Base-by-base conservation (phyloP, 2,113 vertebrate genomes). In the Dunckerocampus dactyliophorus region DNA sequence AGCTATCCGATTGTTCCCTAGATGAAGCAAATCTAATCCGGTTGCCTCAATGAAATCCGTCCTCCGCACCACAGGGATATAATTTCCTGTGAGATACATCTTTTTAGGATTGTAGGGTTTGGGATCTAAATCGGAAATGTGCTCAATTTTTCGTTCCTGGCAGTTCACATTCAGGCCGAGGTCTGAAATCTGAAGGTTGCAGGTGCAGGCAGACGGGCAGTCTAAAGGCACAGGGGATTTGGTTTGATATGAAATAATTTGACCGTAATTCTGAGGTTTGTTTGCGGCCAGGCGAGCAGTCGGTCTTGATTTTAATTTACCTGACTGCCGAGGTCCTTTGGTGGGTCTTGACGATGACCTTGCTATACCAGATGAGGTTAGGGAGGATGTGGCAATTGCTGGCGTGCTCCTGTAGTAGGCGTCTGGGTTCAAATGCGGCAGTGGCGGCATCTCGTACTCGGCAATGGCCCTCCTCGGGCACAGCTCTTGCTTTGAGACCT, bases 61-160 rank as follows among this genome's bases (percentile, higher is more conserved):
- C 63, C 93, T 88, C 57, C 89, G 92, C 67, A 99, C 94, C 47
- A 92, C 76, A 2, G 92, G 88, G 22, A 99, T 96, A 74, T 94
- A 94, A 77, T 99, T 99, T 52, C 97, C 97, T 0, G 96, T 98
- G 43, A 99, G 89, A 73, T 99, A 99, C 94, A 99, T 96, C 84
- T 99, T 98, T 82, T 98, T 97, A 39, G 97, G 96, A 68, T 99
- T 98, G 80, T 98, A 98, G 47, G 97, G 97, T 86, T 97, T 98
- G 71, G 97, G 97, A 68, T 93, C 89, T 75, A 99, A 88, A 61
- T 98, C 94, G 0, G 95, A 92, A 47, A 99, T 94, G 47, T 92
- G 92, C 76, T 98, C 94, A 0, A 99, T 95, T 85, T 96, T 96
- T 62, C 94, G 88, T 80, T 99, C 97, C 81, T 99, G 97, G 83